Base-by-base conservation (phyloP, 2,113 vertebrate species). In the Trochalopteron elliotii region DNA sequence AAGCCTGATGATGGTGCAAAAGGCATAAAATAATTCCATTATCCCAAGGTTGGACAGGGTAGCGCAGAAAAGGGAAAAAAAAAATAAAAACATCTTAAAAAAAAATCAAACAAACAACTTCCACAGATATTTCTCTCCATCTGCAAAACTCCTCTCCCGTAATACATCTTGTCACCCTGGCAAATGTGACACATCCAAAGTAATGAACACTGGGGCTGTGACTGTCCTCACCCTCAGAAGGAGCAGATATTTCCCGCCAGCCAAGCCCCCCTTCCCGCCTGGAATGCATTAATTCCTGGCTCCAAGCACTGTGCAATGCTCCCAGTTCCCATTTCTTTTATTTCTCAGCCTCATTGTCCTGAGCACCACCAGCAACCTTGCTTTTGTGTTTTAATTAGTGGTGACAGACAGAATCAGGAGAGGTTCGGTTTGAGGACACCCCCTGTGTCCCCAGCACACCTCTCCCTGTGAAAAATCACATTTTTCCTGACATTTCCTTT, bases 1-100 rank as follows among this genome's bases (percentile, higher is more conserved):
- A 80, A 97, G 91, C 94, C 96, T 97, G 97, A 98, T 98, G 93
- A 96, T 96, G 95, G 92, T 25, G 97, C 97, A 97, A 97, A 97
- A 98, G 83, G 97, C 97, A 98, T 97, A 98, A 98, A 98, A 97
- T 98, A 97, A 98, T 98, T 97, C 97, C 95, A 98, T 98, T 98
- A 98, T 98, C 93, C 95, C 94, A 97, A 98, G 96, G 96, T 98
- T 98, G 97, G 97, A 91, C 80, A 42, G 91, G 86, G 92, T 94
- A 97, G 92, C 59, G 95, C 44, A 76, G 92, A 93, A 84, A 94
- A 59, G 68, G 23, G 19, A 5, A 4, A 69, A 52, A 79, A 86
- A 33, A 9, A 45, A 75, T 6, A 16, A 35, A 37, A 65, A 92
- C 9, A 77, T 14, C 47, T 74, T 2, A 57, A 92, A 88, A 97